Percentiles rank a stretch among this genome's conserved stretches.
These are phyloP conservation scores for Thymelicus sylvestris DNA, from an alignment of 2,888 invertebrate species.

Conservation along the genomic window DNA sequence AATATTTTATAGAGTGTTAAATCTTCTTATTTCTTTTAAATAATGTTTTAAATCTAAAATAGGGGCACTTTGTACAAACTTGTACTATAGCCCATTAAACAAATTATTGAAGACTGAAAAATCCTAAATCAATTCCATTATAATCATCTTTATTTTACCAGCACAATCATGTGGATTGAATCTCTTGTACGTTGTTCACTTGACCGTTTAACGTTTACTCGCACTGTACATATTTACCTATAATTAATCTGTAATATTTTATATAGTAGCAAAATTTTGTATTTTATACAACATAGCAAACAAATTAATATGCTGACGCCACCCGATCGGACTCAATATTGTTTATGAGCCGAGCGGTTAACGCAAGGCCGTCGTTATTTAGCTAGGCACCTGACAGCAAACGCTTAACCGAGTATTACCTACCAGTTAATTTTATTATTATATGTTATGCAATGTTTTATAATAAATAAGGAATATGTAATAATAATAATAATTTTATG, in stretches of 20 bases:
- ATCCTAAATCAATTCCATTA: no score
- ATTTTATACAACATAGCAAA: constrained; percentile 40
- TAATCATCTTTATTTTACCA: no score
- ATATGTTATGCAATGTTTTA: constrained; percentile 1
- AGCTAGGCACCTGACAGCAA: constrained; percentile 42
- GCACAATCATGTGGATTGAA: no score
- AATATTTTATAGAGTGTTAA: no score
- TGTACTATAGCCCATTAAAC: no score
- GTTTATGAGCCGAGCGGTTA: constrained; percentile 64
- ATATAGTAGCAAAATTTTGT: constrained; percentile 4
- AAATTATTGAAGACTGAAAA: no score
- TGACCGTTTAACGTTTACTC: not conserved
- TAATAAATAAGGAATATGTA: not conserved
- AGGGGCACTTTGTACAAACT: no score
- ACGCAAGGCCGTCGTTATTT: constrained; percentile 62
- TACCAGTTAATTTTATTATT: constrained; percentile 13
- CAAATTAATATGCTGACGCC: constrained; percentile 65
- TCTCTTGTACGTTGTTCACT: not conserved
- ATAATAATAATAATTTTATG: no score
- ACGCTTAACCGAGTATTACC: constrained; percentile 28
- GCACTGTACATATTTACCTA: not conserved
- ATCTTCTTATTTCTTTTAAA: no score
- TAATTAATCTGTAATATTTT: constrained; percentile 18
- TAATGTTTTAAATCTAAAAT: no score
- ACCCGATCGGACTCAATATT: constrained; percentile 60